Percentiles rank a stretch among this genome's conserved stretches.
Evolutionary conservation across 2,797 vertebrate species (phyloP).

Genomic region (Premnoplex brunnescens): DNA sequence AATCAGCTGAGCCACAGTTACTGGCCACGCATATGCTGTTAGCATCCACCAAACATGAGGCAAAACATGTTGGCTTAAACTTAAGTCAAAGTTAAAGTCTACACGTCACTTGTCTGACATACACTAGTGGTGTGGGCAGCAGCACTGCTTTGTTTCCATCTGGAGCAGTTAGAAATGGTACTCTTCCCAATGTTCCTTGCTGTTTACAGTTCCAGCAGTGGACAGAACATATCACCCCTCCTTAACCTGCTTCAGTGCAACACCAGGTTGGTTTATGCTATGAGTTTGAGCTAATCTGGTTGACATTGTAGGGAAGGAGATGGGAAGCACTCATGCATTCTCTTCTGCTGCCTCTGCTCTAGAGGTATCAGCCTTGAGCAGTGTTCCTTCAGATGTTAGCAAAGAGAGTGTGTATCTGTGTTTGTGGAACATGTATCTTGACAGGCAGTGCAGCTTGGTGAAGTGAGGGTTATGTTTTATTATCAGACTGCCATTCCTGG

Average conservation of each 20-base stretch:
- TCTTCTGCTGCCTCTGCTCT: not conserved
- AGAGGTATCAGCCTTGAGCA: not conserved
- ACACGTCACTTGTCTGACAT: rapidly evolving
- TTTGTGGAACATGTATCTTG: not conserved
- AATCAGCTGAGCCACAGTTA: not conserved
- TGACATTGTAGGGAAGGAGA: not conserved
- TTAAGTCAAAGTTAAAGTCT: not conserved
- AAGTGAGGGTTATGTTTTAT: not conserved
- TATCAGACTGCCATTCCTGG: not conserved
- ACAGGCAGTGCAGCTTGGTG: not conserved
- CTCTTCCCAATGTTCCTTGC: not conserved
- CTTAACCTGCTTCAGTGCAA: not conserved
- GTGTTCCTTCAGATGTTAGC: not conserved
- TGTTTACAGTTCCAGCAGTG: not conserved
- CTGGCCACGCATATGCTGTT: not conserved
- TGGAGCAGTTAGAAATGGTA: not conserved
- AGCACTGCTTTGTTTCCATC: not conserved
- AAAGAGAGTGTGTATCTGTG: not conserved
- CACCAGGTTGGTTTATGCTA: not conserved
- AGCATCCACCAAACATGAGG: not conserved
- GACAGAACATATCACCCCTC: not conserved
- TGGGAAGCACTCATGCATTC: not conserved
- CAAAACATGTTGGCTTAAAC: not conserved
- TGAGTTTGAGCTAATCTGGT: not conserved
- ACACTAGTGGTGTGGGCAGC: not conserved